Percentiles rank a stretch among this genome's conserved stretches.
Evolutionary conservation across 2,888 invertebrate species (phyloP).

Genomic region (Heteromurus nitidus): DNA sequence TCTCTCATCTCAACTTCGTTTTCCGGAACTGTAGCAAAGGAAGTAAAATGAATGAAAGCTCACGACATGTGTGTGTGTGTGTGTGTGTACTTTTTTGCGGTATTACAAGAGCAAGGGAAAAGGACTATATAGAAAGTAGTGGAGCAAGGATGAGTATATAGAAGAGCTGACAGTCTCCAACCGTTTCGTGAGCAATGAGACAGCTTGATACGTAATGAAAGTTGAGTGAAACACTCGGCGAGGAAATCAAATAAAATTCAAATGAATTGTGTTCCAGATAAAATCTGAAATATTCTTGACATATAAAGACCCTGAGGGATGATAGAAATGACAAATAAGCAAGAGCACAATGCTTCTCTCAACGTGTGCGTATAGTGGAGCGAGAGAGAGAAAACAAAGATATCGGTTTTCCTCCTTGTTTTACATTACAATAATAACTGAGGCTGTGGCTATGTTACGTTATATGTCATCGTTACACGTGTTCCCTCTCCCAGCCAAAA

Average conservation of each 20-base stretch:
- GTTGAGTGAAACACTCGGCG: conserved; percentile 44
- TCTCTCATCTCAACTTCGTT: no score
- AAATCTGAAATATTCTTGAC: conserved; percentile 66
- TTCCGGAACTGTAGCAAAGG: no score
- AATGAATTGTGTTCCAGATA: conserved; percentile 60
- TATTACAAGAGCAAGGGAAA: no score
- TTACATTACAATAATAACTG: no score
- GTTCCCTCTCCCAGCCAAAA: no score
- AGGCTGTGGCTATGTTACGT: no score
- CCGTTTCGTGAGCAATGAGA: conserved; percentile 45
- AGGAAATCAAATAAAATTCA: conserved; percentile 58
- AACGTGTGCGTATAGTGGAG: neutral
- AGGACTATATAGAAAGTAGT: no score
- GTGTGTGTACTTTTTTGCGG: no score
- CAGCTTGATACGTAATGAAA: conserved; percentile 60
- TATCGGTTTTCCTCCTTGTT: neutral
- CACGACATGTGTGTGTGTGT: no score
- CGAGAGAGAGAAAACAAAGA: neutral
- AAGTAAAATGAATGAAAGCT: no score
- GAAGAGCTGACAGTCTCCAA: neutral
- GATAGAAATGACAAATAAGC: conserved; percentile 59
- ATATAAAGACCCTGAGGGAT: conserved; percentile 56
- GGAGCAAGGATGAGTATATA: no score
- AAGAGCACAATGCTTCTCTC: neutral
- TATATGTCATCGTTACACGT: no score